Base-by-base conservation (phyloP, 2,797 vertebrate species). In the Dromococcyx pavoninus region DNA sequence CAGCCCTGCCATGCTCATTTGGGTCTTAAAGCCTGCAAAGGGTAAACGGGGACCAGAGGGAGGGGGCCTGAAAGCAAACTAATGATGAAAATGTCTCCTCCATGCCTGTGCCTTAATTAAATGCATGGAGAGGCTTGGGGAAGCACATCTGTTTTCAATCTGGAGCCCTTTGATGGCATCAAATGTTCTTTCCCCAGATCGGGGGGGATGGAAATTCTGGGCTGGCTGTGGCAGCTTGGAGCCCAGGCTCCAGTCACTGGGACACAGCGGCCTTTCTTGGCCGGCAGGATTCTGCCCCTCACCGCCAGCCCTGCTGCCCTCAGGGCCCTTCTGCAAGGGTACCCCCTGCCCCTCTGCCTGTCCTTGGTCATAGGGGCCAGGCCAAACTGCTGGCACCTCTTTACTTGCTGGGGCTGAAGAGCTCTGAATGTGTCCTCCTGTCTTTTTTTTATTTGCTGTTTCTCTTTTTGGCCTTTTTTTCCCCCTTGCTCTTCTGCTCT, bases 71-170 rank as follows among this genome's bases (percentile, higher is more conserved):
- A 97, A 98, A 98, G 98, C 97, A 98, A 98, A 98, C 98, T 98
- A 99, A 99, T 99, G 98, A 99, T 99, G 99, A 99, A 99, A 99
- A 98, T 97, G 98, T 98, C 98, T 98, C 97, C 98, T 98, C 97
- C 97, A 96, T 98, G 98, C 98, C 98, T 97, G 98, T 96, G 98
- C 98, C 98, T 99, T 99, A 99, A 99, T 99, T 99, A 99, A 99
- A 99, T 98, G 98, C 99, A 98, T 98, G 98, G 99, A 99, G 99
- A 99, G 98, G 98, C 96, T 98, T 95, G 97, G 97, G 97, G 98
- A 97, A 97, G 95, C 98, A 99, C 99, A 99, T 99, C 99, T 99
- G 99, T 98, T 99, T 99, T 99, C 98, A 99, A 99, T 99, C 98
- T 97, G 96, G 96, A 97, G 98, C 96, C 97, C 99, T 99, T 99